These are phyloP conservation scores for Magallana nippona DNA, from an alignment of 2,888 invertebrate genomes.

Conservation along the genomic window DNA sequence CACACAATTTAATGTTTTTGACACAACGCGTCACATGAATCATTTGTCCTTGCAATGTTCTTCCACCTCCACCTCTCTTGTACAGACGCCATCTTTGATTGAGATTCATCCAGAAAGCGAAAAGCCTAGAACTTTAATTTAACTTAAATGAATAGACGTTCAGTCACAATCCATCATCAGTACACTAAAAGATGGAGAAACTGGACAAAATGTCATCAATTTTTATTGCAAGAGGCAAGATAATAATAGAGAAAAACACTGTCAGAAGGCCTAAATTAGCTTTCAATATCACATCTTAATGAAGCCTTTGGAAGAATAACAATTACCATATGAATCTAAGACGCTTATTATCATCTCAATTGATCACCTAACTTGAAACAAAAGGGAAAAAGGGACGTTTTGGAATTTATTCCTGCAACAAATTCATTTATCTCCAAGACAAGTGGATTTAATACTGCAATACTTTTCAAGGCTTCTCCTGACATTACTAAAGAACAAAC, in stretches of 20 bases:
- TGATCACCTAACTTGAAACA: slow-evolving; percentile 24
- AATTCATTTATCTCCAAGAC: slow-evolving; percentile 3
- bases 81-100: background rate
- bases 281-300: slow-evolving; percentile 7
- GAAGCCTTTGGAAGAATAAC: background rate
- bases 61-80: background rate
- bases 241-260: background rate
- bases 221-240: background rate
- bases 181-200: slow-evolving; percentile 10
- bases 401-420: background rate
- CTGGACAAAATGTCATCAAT: slow-evolving; percentile 27
- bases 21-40: background rate
- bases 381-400: background rate
- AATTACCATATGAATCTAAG: slow-evolving; percentile 3
- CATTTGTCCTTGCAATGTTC: background rate
- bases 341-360: slow-evolving; percentile 6
- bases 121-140: background rate
- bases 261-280: slow-evolving; percentile 4
- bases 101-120: slow-evolving; percentile 7
- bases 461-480: background rate
- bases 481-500: background rate
- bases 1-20: background rate
- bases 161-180: slow-evolving; percentile 21
- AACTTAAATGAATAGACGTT: background rate
- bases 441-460: background rate